Conservation (phyloP, 2,888 invertebrate genomes). For the Drosophila fungiperda region DNA sequence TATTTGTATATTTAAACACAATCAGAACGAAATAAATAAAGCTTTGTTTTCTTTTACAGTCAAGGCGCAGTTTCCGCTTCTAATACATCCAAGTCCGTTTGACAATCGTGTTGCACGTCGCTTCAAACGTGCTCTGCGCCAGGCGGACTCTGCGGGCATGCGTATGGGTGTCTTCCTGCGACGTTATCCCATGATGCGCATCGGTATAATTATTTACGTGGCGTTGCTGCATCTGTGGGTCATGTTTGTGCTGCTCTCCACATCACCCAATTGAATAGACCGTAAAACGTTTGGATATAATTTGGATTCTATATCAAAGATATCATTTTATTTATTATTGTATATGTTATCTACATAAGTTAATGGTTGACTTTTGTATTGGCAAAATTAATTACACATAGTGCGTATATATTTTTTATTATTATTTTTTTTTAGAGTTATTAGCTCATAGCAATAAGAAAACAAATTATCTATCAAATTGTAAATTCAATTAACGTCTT, state of each 20-base stretch:
- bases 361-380: conserved; percentile 29
- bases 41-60: conserved; percentile 83
- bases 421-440: conserved; percentile 13
- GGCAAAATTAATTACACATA: conserved; percentile 44
- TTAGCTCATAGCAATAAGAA: conserved; percentile 16
- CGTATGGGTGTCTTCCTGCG: conserved; percentile 92
- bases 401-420: conserved; percentile 43
- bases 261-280: conserved; percentile 83
- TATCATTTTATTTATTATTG: conserved; percentile 47
- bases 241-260: conserved; percentile 91
- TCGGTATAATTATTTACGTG: conserved; percentile 94
- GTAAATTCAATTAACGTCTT: conserved; percentile 66
- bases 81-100: conserved; percentile 91
- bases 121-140: conserved; percentile 91
- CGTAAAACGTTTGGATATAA: conserved; percentile 5
- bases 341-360: conserved; percentile 58
- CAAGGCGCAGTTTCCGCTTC: conserved; percentile 89
- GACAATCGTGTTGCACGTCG: conserved; percentile 91
- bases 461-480: conserved; percentile 39
- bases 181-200: conserved; percentile 92
- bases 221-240: conserved; percentile 94
- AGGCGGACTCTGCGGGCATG: conserved; percentile 91
- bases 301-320: conserved; percentile 59
- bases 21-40: background rate
- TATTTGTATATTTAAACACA: background rate